phyloP scores from a whole-genome alignment of 2,797 vertebrate genomes.

The Tarsius wallacei region DNA sequence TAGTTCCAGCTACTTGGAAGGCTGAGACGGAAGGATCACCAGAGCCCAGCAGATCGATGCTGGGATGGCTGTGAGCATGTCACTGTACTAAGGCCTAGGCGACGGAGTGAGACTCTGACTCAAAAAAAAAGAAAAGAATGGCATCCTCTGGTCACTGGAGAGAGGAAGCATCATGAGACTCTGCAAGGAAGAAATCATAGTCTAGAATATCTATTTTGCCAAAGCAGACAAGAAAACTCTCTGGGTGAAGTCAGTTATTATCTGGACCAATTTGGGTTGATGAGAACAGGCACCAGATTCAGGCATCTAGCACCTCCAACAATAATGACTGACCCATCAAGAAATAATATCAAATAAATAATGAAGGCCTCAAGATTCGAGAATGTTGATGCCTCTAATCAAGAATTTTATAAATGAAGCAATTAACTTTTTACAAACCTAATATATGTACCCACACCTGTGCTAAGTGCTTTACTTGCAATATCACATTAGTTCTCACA shows the following conservation, averaged over 20 bases:
- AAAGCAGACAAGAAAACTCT: constrained; percentile 4
- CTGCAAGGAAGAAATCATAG: background rate
- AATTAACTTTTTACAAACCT: constrained; percentile 26
- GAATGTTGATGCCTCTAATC: constrained; percentile 20
- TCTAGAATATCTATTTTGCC: background rate
- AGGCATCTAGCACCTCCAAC: background rate
- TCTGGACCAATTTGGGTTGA: background rate
- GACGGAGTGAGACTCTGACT: too few species aligned
- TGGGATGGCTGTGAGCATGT: too few species aligned
- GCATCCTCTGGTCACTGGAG: background rate
- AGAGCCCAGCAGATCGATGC: too few species aligned
- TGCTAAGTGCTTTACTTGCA: constrained; percentile 1
- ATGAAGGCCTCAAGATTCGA: constrained; percentile 2
- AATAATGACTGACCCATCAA: background rate
- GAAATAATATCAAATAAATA: constrained; percentile 30
- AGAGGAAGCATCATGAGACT: background rate
- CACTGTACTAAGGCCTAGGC: too few species aligned
- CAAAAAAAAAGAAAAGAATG: background rate
- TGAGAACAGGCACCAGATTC: background rate
- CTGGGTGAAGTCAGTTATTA: background rate
- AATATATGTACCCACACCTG: background rate
- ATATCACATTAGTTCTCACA: constrained; percentile 47
- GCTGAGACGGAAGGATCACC: too few species aligned
- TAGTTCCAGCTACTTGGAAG: too few species aligned
- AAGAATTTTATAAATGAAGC: constrained; percentile 33